Percentiles rank a stretch among this genome's conserved stretches.
Evolutionary conservation across 2,888 invertebrate species (phyloP).

Genomic region (Bellardia pandia): DNA sequence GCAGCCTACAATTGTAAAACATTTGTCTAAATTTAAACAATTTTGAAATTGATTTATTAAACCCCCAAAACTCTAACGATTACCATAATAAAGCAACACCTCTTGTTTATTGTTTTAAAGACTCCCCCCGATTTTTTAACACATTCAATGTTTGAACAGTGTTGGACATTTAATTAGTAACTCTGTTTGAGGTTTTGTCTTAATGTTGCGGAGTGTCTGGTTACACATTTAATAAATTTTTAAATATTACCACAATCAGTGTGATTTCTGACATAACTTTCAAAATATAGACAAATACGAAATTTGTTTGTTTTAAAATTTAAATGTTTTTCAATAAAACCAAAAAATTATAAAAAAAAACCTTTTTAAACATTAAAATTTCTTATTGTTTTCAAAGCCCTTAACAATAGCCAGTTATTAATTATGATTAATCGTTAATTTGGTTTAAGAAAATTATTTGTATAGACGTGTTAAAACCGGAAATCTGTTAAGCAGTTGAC

Average conservation of each 20-base stretch:
- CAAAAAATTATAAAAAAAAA: neutral
- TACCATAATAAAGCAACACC: slow-evolving; percentile 69
- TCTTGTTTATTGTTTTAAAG: slow-evolving; percentile 30
- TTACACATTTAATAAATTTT: neutral
- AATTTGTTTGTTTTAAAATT: slow-evolving; percentile 33
- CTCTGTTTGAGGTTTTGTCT: slow-evolving; percentile 4
- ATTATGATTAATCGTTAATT: slow-evolving; percentile 53
- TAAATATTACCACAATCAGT: slow-evolving; percentile 33
- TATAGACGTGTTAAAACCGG: slow-evolving; percentile 4
- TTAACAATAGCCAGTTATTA: slow-evolving; percentile 40
- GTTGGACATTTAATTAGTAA: slow-evolving; percentile 40
- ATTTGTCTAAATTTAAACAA: slow-evolving; percentile 20
- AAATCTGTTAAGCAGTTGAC: neutral
- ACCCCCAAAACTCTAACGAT: neutral
- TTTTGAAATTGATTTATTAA: slow-evolving; percentile 44
- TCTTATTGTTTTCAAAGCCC: slow-evolving; percentile 20
- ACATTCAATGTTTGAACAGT: slow-evolving; percentile 16
- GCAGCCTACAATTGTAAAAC: slow-evolving; percentile 5
- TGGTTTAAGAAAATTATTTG: neutral
- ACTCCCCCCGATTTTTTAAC: slow-evolving; percentile 48
- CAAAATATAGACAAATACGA: slow-evolving; percentile 39
- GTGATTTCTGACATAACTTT: slow-evolving; percentile 63
- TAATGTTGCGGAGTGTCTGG: neutral
- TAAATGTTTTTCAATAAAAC: neutral
- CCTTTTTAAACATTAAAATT: slow-evolving; percentile 13